A percentile compares a stretch with the other conserved stretches of the same genome.
Evolutionary conservation across 2,113 vertebrate genomes (phyloP).

Genomic region (Lucifuga dentata): DNA sequence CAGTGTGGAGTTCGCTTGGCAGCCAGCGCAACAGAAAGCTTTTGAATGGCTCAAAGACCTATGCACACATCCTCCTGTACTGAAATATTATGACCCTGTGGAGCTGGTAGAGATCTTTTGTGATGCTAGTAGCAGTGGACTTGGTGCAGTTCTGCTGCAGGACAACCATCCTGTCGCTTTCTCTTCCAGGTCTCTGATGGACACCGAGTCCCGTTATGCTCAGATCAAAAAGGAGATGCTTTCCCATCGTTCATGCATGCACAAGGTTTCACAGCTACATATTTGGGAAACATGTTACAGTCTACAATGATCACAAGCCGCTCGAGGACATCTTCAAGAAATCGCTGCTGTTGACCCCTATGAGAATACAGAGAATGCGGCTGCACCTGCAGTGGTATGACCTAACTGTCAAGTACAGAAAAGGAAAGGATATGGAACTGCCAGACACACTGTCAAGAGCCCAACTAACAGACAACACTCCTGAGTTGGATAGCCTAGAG

Average conservation of each 20-base stretch:
- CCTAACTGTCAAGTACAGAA: conserved; percentile 12
- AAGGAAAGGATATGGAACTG: conserved; percentile 32
- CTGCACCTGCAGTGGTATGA: conserved; percentile 35
- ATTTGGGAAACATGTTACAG: conserved; percentile 35
- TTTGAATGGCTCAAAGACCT: conserved; percentile 20
- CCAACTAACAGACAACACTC: too few species aligned
- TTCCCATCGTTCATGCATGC: conserved; percentile 13
- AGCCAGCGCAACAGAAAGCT: conserved; percentile 25
- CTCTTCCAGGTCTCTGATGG: conserved; percentile 1
- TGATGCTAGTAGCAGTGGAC: not conserved
- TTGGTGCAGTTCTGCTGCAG: not conserved
- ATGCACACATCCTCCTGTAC: not conserved
- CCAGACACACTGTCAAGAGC: conserved; percentile 26
- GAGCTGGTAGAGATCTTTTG: not conserved
- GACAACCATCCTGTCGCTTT: not conserved
- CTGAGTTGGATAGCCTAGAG: too few species aligned
- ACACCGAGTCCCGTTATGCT: conserved; percentile 3
- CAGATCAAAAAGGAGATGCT: conserved; percentile 5
- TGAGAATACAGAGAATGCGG: conserved; percentile 35
- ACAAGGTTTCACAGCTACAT: conserved; percentile 36
- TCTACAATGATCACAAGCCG: conserved; percentile 39
- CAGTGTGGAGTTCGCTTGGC: conserved; percentile 12
- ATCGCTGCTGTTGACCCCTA: conserved; percentile 21
- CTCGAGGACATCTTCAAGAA: conserved; percentile 42
- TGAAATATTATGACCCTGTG: not conserved